Percentiles rank a stretch among this genome's conserved stretches.
phyloP scores from a whole-genome alignment of 1,140 invertebrate genomes.

The Macrostomum lignano region DNA sequence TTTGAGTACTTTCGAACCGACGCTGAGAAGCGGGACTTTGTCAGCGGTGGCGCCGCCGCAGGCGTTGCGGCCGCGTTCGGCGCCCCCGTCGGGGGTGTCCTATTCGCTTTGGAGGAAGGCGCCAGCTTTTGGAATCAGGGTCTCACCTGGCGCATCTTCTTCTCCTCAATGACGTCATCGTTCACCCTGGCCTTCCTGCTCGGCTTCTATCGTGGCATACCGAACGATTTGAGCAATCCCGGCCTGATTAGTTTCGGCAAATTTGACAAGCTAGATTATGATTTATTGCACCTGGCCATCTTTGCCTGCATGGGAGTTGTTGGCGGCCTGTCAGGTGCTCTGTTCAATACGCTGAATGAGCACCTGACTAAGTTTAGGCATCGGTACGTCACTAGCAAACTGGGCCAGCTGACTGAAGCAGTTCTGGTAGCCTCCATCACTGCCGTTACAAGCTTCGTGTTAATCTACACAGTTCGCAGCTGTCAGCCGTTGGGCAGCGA shows the following conservation, averaged over 20 bases:
- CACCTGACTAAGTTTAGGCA: conserved; percentile 46
- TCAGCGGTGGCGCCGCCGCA: conserved; percentile 74
- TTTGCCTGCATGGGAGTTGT: conserved; percentile 2
- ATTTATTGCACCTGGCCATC: no score
- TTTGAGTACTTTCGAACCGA: conserved; percentile 48
- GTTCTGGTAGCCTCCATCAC: conserved; percentile 49
- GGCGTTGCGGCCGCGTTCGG: conserved; percentile 87
- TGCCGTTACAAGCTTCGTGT: conserved; percentile 51
- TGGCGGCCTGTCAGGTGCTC: conserved; percentile 58
- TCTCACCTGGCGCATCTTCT: conserved; percentile 85
- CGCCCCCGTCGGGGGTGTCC: conserved; percentile 73
- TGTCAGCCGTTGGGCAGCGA: conserved; percentile 33
- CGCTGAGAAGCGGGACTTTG: conserved; percentile 92
- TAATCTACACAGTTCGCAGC: conserved; percentile 56
- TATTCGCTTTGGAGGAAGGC: conserved; percentile 91
- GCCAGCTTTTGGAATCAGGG: conserved; percentile 94
- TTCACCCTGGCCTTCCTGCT: conserved; percentile 72
- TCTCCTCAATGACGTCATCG: conserved; percentile 77
- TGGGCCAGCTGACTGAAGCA: conserved; percentile 55
- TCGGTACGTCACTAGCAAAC: conserved; percentile 33
- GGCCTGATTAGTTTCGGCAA: conserved; percentile 84
- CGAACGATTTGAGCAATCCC: conserved; percentile 40
- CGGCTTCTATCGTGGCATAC: conserved; percentile 55
- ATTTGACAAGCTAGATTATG: no score
- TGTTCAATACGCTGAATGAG: conserved; percentile 74